Conservation (phyloP, 2,888 invertebrate species). For the Anticlea derivata region DNA sequence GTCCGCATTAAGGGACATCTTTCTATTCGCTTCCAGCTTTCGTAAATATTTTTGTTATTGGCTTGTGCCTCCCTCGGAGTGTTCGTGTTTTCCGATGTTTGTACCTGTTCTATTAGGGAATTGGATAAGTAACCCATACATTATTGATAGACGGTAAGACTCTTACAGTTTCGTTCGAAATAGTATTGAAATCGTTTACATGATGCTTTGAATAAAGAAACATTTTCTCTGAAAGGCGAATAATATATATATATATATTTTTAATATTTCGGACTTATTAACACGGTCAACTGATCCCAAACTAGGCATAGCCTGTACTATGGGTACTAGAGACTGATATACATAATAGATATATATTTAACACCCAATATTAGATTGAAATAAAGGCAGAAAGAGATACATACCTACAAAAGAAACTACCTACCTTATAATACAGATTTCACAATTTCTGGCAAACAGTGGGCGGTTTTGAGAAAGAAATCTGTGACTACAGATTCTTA, state of each 20-base stretch:
- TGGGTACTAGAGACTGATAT: too few species aligned
- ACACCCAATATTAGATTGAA: too few species aligned
- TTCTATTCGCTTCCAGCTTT: conserved; percentile 75
- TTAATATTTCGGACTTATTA: too few species aligned
- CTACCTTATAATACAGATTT: too few species aligned
- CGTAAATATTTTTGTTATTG: conserved; percentile 82
- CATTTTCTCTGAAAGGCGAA: not conserved
- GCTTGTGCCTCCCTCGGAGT: conserved; percentile 55
- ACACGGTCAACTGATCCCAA: too few species aligned
- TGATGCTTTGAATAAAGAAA: conserved; percentile 14
- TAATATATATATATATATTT: too few species aligned
- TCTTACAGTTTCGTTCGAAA: conserved; percentile 38
- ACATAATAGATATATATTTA: too few species aligned
- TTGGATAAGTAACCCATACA: conserved; percentile 61
- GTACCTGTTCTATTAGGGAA: conserved; percentile 55
- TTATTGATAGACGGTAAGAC: conserved; percentile 52
- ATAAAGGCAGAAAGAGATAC: too few species aligned
- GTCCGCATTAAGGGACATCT: conserved; percentile 79
- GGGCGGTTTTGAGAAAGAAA: conserved; percentile 18
- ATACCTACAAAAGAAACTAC: too few species aligned
- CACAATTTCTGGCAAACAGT: not conserved
- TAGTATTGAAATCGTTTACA: conserved; percentile 39
- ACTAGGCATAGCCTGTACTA: too few species aligned
- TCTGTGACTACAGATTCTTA: conserved; percentile 25
- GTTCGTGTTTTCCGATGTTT: conserved; percentile 52